Evolutionary conservation across 35 echinoderm and acorn worm genomes (phyloP).

Genomic region (Ophiothrix spiculata): DNA sequence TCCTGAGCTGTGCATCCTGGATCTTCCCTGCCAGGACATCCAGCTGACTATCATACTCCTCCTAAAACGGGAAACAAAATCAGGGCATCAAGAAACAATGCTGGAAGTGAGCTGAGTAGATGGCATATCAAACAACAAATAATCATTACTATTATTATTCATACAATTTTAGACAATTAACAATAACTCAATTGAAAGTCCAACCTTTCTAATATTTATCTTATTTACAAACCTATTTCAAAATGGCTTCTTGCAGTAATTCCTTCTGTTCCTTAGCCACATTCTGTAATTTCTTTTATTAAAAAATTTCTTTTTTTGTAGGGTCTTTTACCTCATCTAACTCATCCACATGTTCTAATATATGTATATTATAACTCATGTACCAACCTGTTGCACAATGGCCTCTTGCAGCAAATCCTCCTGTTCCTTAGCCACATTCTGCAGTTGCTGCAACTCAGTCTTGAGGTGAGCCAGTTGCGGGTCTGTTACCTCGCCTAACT

Average conservation of each 20-base stretch:
- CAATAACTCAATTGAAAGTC: too few species aligned
- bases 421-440: constrained; percentile 61
- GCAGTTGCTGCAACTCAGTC: constrained; percentile 50
- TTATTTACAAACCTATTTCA: constrained; percentile 59
- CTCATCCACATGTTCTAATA: not conserved
- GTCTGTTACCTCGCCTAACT: constrained; percentile 14
- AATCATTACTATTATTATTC: too few species aligned
- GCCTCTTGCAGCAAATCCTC: constrained; percentile 58
- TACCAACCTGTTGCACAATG: constrained; percentile 70
- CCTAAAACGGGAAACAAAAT: too few species aligned
- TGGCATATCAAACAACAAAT: too few species aligned
- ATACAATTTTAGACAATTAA: too few species aligned
- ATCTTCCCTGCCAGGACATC: constrained; percentile 62
- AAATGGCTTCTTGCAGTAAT: constrained; percentile 53
- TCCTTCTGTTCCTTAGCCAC: constrained; percentile 65
- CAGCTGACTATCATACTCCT: constrained; percentile 67
- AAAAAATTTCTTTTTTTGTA: constrained; percentile 26
- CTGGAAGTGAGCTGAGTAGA: too few species aligned
- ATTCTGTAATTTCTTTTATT: constrained; percentile 51
- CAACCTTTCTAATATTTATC: not conserved
- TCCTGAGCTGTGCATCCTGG: constrained; percentile 48
- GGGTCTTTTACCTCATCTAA: constrained; percentile 33
- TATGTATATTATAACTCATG: not conserved
- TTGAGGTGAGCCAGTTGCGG: constrained; percentile 50
- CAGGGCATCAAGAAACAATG: too few species aligned